Evolutionary conservation across 2,113 vertebrate species (phyloP), one percentile per base, ranked within the genome.

Genomic region (Nibea coibor): DNA sequence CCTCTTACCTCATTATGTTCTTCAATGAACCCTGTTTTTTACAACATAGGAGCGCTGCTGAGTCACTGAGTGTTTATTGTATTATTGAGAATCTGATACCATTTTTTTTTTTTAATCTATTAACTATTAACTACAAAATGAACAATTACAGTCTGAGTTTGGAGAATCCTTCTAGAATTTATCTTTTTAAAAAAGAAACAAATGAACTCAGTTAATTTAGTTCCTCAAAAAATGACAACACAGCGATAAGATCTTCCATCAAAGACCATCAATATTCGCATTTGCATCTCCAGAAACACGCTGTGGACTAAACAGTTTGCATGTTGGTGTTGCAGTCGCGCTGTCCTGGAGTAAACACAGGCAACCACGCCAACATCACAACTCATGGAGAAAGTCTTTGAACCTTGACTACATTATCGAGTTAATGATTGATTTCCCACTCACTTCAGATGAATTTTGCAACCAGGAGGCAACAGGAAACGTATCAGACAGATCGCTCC

Each of bases 1-100:
- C 57, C 57, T 67, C 71, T 90, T 82, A 75, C 88, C 58, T 88
- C 72, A 91, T 87, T 81, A 54, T 77, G 79, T 83, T 63, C 43
- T 77, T 35, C 1, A 66, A 72, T 80, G 72, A 79, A 76, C 12
- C 14, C 48, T 4, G 43, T 17, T 53, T 66, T 67, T 45, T 62
- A 0, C 45, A 64, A 77, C 20, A 48, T 2, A 61, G 5, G 3
- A 70, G 48, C 19, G 11, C 20, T 11, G 7, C 14, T 28, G 15
- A 59, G 24, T 45, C 10, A 45, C 43, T 2, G 35, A 45, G 3
- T 63, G 22, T 66, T 65, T 57, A 20, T 22, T 45, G 17, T 14
- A 39, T 39, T 39, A 39, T 9, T 2, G 8, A 8, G 8, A 39
- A 39, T 39, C 6, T 35, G 6, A 35, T 1, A 35, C 35, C 35